Percentiles rank a stretch among this genome's conserved stretches.
Conservation (phyloP, 2,113 vertebrate genomes). For the Himantopus leucocephalus region DNA sequence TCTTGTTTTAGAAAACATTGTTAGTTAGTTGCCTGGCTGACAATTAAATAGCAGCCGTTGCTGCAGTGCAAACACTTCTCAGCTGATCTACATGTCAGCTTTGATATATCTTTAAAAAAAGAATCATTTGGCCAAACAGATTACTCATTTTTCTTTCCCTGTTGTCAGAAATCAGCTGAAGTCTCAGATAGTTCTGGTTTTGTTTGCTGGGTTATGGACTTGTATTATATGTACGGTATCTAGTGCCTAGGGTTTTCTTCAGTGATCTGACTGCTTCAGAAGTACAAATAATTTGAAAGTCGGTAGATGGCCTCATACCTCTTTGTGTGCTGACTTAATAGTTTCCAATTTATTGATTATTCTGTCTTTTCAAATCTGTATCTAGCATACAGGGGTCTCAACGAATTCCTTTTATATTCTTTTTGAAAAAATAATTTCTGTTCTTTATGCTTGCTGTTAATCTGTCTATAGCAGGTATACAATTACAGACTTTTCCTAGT, state of each 20-base stretch:
- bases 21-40: neutral
- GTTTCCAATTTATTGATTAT: neutral
- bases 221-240: neutral
- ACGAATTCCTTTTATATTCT: neutral
- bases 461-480: neutral
- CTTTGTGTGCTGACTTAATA: neutral
- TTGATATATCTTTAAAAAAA: neutral
- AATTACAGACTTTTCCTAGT: neutral
- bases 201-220: neutral
- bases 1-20: neutral
- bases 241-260: neutral
- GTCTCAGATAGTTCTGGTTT: neutral
- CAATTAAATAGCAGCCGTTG: neutral
- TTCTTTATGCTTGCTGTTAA: neutral
- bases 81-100: neutral
- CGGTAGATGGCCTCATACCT: neutral
- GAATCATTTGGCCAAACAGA: neutral
- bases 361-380: neutral
- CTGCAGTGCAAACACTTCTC: neutral
- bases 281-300: neutral
- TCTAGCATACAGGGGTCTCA: neutral
- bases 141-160: neutral
- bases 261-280: neutral
- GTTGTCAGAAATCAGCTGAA: neutral
- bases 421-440: neutral